Base-by-base conservation (phyloP, 92 coral and sea anemone genomes). In the Phenganax subtilis region DNA sequence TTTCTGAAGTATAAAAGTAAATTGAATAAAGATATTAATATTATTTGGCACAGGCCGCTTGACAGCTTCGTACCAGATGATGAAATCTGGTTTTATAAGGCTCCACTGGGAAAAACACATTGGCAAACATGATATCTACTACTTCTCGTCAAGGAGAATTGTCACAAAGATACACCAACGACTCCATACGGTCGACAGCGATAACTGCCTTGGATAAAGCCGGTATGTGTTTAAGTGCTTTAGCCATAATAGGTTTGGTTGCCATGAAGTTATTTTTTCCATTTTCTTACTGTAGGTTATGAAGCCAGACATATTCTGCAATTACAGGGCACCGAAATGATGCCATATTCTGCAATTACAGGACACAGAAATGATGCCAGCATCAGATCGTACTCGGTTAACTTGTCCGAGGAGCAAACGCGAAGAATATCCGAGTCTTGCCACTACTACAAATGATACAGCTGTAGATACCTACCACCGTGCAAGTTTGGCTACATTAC, bases 191-290 rank as follows among this genome's bases (percentile, higher is more conserved):
- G 4, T 75, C 80, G 57, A 75, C 80, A 7, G 80, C 67, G 3
- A 75, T 75, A 55, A 75, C 80, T 20, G 80, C 57, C 12, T 75
- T 75, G 60, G 80, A 75, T 29, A 67, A 75, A 75, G 80, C 80
- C 6, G 66, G 68, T 75, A 20, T 75, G 80, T 62, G 3, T n/a
- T 15, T 62, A 60, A 12, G 15, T 6, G 6, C 6, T 60, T 60
- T 12, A 12, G 15, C 12, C 9, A 60, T n/a, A 58, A 3, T 6
- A 58, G 14, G 15, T 58, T 58, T 58, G 6, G 54, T 54, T 75
- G 62, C 17, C 9, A 6, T 51, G 30, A 54, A 12, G 30, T 47
- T 12, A 16, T 75, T 54, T 14, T 55, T n/a, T n/a, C 65, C 55
- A 8, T 29, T 69, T 6, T 47, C 8, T 7, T 8, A 75, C 52